A percentile compares a stretch with the other conserved stretches of the same genome.
Evolutionary conservation across 2,113 vertebrate genomes (phyloP).

Genomic region (Bos indicus): DNA sequence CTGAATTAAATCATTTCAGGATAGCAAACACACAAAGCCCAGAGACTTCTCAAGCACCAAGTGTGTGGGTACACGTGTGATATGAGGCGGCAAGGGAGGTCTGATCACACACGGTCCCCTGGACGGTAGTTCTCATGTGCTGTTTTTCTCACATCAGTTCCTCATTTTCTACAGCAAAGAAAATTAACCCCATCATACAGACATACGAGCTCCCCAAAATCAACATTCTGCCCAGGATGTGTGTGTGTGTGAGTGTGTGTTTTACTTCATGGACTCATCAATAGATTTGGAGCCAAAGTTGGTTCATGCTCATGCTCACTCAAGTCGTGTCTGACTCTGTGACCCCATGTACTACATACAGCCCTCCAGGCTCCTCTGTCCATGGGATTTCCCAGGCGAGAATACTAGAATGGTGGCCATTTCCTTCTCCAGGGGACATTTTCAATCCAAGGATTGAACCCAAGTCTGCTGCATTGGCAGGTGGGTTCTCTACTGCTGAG

Average conservation of each 20-base stretch:
- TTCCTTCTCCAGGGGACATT: background rate
- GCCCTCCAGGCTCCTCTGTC: background rate
- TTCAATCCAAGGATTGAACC: background rate
- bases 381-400: background rate
- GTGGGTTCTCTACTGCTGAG: background rate
- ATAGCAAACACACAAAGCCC: accelerated
- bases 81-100: background rate
- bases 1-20: background rate
- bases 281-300: background rate
- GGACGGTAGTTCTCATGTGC: background rate
- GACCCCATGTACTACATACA: background rate
- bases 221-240: background rate
- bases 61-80: accelerated
- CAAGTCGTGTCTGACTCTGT: background rate
- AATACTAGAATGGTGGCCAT: background rate
- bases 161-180: background rate
- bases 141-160: no score
- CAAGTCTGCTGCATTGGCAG: background rate
- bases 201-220: background rate
- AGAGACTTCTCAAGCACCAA: accelerated
- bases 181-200: background rate
- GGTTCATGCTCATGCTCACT: background rate
- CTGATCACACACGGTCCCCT: background rate
- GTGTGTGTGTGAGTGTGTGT: accelerated
- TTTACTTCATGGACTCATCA: background rate